Percentiles rank a stretch among this genome's conserved stretches.
Evolutionary conservation across 2,888 invertebrate genomes (phyloP).

Genomic region (Macaria notata): DNA sequence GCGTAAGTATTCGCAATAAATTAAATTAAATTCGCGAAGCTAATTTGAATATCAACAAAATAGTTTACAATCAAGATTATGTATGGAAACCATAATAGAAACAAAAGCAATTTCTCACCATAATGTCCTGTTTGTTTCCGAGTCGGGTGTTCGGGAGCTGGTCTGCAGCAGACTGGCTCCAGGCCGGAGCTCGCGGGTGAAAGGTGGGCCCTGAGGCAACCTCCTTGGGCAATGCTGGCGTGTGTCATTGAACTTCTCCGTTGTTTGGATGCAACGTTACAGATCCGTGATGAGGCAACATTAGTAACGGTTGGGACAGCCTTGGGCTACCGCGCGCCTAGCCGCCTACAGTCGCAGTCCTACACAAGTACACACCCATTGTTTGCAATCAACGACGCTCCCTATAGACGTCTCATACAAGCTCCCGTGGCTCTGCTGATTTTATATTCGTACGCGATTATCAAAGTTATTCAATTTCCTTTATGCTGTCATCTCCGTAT

Average conservation of each 20-base stretch:
- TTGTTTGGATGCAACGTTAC: slow-evolving; percentile 19
- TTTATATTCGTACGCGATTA: no score
- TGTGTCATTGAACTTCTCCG: slow-evolving; percentile 20
- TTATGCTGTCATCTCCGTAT: no score
- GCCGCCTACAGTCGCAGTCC: no score
- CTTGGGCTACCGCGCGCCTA: slow-evolving; percentile 1
- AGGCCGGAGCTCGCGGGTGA: slow-evolving; percentile 24
- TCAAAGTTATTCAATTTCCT: no score
- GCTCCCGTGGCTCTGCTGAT: no score
- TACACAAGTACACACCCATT: no score
- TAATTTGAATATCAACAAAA: no score
- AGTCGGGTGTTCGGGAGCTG: slow-evolving; percentile 26
- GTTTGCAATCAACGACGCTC: no score
- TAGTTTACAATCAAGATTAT: no score
- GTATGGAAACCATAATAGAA: background rate
- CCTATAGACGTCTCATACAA: no score
- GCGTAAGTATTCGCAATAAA: no score
- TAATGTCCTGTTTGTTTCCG: slow-evolving; percentile 19
- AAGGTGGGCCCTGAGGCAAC: slow-evolving; percentile 33
- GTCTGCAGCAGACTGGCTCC: slow-evolving; percentile 38
- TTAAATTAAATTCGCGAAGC: no score
- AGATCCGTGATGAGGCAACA: slow-evolving; percentile 14
- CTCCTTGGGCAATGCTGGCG: slow-evolving; percentile 20
- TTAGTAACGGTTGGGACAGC: slow-evolving; percentile 4
- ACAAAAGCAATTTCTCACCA: slow-evolving; percentile 43